These are phyloP conservation scores for Hylaeus volcanicus DNA, from an alignment of 1,140 invertebrate species.

Conservation along the genomic window DNA sequence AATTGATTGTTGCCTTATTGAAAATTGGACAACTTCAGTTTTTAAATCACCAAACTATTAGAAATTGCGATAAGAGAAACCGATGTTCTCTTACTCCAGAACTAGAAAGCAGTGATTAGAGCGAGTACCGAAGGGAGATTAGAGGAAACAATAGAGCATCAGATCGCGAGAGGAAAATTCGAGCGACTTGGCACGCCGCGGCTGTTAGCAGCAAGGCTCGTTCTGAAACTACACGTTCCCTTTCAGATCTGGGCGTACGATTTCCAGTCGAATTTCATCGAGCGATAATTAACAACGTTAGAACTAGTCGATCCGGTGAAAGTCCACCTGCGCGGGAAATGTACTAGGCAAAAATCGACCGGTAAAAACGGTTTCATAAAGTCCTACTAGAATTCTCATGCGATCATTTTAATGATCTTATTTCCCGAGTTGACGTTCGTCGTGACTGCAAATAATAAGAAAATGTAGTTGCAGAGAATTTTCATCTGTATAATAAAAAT, in stretches of 20 bases:
- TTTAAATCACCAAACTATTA: too few species aligned
- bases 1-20: too few species aligned
- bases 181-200: neutral
- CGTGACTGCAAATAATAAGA: too few species aligned
- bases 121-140: neutral
- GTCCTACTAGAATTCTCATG: too few species aligned
- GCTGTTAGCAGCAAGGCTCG: neutral
- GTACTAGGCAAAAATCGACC: neutral
- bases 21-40: too few species aligned
- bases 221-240: conserved; percentile 5
- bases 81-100: too few species aligned
- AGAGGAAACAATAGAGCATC: neutral
- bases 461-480: too few species aligned
- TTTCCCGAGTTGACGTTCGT: too few species aligned
- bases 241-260: conserved; percentile 1
- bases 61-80: too few species aligned
- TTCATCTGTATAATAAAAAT: too few species aligned
- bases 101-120: neutral
- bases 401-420: too few species aligned
- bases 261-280: conserved; percentile 28
- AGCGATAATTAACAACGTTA: conserved; percentile 1
- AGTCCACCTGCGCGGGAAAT: neutral
- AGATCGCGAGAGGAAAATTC: neutral
- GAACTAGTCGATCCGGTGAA: conserved; percentile 2
- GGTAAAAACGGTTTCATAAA: neutral